These are phyloP conservation scores for Lophotis ruficrista DNA, from an alignment of 2,113 vertebrate species.

Conservation along the genomic window DNA sequence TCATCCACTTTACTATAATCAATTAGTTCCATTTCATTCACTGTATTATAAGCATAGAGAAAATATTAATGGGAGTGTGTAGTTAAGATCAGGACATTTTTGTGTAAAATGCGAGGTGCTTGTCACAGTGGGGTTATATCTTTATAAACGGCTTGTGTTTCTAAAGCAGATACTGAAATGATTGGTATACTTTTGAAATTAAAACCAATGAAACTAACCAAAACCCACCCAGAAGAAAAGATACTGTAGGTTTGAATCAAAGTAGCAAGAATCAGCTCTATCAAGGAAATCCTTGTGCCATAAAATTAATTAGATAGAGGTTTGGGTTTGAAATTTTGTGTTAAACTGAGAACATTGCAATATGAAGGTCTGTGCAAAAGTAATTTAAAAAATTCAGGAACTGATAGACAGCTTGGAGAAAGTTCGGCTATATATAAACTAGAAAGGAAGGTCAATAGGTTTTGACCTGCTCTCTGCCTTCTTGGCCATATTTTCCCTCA, in stretches of 20 bases:
- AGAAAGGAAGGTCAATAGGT: not conserved
- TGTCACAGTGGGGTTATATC: not conserved
- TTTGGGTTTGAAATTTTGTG: not conserved
- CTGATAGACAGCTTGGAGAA: not conserved
- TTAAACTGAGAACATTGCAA: not conserved
- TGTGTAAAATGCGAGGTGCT: not conserved
- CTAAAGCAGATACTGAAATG: not conserved
- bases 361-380: not conserved
- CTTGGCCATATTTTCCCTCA: not conserved
- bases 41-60: not conserved
- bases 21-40: slow-evolving; percentile 10
- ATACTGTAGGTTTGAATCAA: not conserved
- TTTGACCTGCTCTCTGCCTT: not conserved
- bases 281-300: not conserved
- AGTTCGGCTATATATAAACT: not conserved
- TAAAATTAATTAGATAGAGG: not conserved
- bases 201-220: not conserved
- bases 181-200: not conserved
- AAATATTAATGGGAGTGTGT: not conserved
- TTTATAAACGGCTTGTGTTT: not conserved
- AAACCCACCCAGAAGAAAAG: not conserved
- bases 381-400: not conserved
- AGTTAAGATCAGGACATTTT: not conserved
- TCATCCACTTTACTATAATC: not conserved
- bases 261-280: not conserved